These are phyloP conservation scores for Phylloscopus whistleri DNA, from an alignment of 2,113 vertebrate genomes.

Conservation along the genomic window DNA sequence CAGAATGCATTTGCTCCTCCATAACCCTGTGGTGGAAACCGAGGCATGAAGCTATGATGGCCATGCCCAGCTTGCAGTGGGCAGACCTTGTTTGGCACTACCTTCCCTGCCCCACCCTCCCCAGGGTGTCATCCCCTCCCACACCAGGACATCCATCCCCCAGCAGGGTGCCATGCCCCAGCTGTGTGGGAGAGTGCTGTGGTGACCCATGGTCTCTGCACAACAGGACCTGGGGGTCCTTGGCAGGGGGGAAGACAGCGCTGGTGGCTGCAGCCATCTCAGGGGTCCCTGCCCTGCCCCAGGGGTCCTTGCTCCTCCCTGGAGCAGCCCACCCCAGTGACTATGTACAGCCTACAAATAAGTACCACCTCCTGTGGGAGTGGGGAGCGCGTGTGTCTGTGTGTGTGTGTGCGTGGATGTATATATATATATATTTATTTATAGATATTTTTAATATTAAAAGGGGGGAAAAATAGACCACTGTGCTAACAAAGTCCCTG, in stretches of 20 bases:
- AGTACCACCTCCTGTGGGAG: conserved; percentile 77
- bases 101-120: neutral
- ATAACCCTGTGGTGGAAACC: neutral
- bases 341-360: conserved; percentile 91
- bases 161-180: fast-evolving
- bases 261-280: neutral
- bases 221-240: neutral
- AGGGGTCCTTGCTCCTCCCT: neutral
- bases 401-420: neutral
- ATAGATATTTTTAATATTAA: conserved; percentile 82
- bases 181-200: fast-evolving
- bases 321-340: conserved; percentile 5
- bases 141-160: neutral
- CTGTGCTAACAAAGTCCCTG: conserved; percentile 64
- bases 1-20: neutral
- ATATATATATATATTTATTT: conserved; percentile 68
- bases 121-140: neutral
- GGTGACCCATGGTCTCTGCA: fast-evolving
- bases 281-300: neutral
- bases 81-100: neutral
- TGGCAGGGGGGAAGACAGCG: neutral
- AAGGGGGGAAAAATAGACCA: conserved; percentile 74
- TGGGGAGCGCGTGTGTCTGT: neutral
- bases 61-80: fast-evolving
- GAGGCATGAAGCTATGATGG: neutral